Conservation (phyloP, 2,113 vertebrate species). For the Microcebus griseorufus region DNA sequence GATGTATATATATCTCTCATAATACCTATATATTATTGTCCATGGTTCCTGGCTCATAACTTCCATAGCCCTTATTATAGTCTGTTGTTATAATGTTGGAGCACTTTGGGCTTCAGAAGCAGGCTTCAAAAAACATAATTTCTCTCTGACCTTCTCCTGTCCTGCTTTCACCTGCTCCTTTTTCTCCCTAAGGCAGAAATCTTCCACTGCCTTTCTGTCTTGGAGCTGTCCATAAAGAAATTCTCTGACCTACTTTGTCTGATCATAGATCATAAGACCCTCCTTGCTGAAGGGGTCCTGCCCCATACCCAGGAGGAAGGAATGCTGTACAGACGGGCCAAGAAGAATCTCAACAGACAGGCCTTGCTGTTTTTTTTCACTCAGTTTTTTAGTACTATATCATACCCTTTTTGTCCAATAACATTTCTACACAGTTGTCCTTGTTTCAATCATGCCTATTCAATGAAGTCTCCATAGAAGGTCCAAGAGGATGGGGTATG, state of each 20-base stretch:
- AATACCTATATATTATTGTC: neutral
- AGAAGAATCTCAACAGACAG: neutral
- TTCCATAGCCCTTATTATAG: neutral
- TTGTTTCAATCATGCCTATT: neutral
- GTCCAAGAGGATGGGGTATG: neutral
- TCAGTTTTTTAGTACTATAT: neutral
- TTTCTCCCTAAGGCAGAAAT: neutral
- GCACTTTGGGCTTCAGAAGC: neutral
- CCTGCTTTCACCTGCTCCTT: neutral
- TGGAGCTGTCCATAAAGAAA: neutral
- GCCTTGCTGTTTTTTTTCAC: neutral
- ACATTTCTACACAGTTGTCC: neutral
- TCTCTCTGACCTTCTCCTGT: neutral
- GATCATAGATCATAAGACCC: neutral
- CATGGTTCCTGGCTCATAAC: neutral
- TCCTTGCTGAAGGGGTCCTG: neutral
- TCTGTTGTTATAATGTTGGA: neutral
- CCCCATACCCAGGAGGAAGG: neutral
- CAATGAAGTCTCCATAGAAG: neutral
- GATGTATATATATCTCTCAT: too few relatives aligned
- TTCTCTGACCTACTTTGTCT: neutral
- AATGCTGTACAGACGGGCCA: neutral
- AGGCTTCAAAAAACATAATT: neutral
- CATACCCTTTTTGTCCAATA: neutral
- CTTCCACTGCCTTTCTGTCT: neutral